A percentile compares a stretch with the other conserved stretches of the same genome.
Conservation (phyloP, 2,797 vertebrate genomes). For the Brachymystax lenok region DNA sequence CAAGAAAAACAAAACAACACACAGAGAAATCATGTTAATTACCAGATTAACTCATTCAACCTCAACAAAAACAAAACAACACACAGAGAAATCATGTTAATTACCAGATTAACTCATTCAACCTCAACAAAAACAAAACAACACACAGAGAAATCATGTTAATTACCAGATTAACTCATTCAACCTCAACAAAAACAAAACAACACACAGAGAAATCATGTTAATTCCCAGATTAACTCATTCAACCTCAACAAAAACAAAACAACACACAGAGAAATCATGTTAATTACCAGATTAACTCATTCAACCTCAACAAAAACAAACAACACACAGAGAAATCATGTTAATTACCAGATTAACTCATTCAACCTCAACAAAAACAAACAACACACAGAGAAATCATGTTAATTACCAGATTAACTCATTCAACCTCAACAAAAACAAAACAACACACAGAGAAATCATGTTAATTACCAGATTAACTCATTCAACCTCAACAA, state of each 20-base stretch:
- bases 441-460: slow-evolving; percentile 31
- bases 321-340: slow-evolving; percentile 27
- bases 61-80: slow-evolving; percentile 15
- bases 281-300: too few species aligned
- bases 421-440: too few species aligned
- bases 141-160: slow-evolving; percentile 14
- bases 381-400: slow-evolving; percentile 30
- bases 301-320: too few species aligned
- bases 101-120: too few species aligned
- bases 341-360: too few species aligned
- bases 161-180: too few species aligned
- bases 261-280: slow-evolving; percentile 23
- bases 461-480: too few species aligned
- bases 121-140: slow-evolving; percentile 7
- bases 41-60: too few species aligned
- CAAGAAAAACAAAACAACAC: slow-evolving; percentile 24
- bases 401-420: too few species aligned
- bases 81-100: slow-evolving; percentile 6
- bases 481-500: too few species aligned
- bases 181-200: slow-evolving; percentile 3
- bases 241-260: neutral
- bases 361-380: too few species aligned
- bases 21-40: neutral
- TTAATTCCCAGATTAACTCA: too few species aligned
- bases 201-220: slow-evolving; percentile 15